phyloP scores from a whole-genome alignment of 2,113 vertebrate species.

The Perca schrenkii region DNA sequence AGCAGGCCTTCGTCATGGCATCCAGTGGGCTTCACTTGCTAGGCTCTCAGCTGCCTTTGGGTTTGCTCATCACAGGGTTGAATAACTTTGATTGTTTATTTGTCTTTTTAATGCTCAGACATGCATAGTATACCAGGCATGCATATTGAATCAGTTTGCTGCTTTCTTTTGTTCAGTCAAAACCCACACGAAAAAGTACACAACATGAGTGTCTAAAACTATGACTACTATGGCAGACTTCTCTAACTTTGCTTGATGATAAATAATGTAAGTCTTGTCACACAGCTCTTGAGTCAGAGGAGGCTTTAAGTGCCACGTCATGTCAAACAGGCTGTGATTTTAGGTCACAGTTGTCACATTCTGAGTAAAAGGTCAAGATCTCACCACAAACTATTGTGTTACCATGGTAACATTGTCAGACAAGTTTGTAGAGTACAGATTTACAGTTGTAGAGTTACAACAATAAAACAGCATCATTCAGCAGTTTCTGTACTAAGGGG shows the following conservation, averaged over 20 bases:
- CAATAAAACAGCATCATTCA: neutral
- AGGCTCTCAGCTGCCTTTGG: constrained; percentile 25
- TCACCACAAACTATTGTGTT: constrained; percentile 23
- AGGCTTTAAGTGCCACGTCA: constrained; percentile 66
- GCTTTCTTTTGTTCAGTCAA: neutral
- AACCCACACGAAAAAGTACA: constrained; percentile 11
- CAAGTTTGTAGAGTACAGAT: constrained; percentile 6
- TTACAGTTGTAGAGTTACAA: neutral
- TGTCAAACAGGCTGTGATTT: constrained; percentile 55
- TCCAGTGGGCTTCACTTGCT: constrained; percentile 19
- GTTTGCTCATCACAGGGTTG: constrained; percentile 13
- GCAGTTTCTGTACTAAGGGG: neutral
- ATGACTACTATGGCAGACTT: neutral
- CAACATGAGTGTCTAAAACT: neutral
- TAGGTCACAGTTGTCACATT: constrained; percentile 54
- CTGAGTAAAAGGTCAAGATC: constrained; percentile 56
- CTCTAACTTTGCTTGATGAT: constrained; percentile 32
- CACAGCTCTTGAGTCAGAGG: constrained; percentile 44
- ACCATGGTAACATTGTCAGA: constrained; percentile 4
- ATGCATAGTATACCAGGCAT: neutral
- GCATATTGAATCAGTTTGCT: neutral
- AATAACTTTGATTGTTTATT: constrained; percentile 31
- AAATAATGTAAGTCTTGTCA: constrained; percentile 42
- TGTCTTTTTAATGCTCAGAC: constrained; percentile 8
- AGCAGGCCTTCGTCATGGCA: constrained; percentile 37